Percentiles rank a stretch among this genome's conserved stretches.
Conservation (phyloP, 1,140 invertebrate genomes). For the Diorhabda sublineata region DNA sequence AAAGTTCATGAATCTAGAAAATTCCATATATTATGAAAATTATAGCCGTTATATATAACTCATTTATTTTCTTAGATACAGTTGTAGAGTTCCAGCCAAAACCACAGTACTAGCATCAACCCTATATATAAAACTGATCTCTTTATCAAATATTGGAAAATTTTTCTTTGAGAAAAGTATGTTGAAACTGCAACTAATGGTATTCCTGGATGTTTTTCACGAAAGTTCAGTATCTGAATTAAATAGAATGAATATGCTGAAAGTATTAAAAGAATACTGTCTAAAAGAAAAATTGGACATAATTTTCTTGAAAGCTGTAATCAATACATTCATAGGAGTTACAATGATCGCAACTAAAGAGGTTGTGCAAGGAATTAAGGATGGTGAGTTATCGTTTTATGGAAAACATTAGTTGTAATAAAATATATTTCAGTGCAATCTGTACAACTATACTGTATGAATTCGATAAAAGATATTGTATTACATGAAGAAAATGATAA, state of each 20-base stretch:
- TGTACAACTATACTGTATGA: conserved; percentile 16
- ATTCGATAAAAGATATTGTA: conserved; percentile 23
- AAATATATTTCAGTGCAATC: conserved; percentile 19
- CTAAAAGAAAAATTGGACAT: conserved; percentile 6
- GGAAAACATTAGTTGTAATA: no score
- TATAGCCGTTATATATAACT: neutral
- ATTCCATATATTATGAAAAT: neutral
- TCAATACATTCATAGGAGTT: conserved; percentile 5
- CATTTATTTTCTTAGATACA: conserved; percentile 3
- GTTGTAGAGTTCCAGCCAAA: conserved; percentile 15
- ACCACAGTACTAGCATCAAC: conserved; percentile 20
- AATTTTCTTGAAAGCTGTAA: conserved; percentile 1
- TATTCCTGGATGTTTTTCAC: neutral
- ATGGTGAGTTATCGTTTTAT: conserved; percentile 11
- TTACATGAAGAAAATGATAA: conserved; percentile 18
- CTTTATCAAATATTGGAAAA: conserved; percentile 25
- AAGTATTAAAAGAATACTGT: conserved; percentile 11
- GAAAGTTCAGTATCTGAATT: neutral
- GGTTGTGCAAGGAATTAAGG: neutral
- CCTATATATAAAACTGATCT: conserved; percentile 27
- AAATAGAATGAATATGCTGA: conserved; percentile 1
- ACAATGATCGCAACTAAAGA: conserved; percentile 5
- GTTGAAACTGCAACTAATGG: conserved; percentile 10
- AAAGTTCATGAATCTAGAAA: neutral
- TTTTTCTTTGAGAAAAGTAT: conserved; percentile 29